phyloP scores from a whole-genome alignment of 1,140 invertebrate species.

The Mamestra configurata region DNA sequence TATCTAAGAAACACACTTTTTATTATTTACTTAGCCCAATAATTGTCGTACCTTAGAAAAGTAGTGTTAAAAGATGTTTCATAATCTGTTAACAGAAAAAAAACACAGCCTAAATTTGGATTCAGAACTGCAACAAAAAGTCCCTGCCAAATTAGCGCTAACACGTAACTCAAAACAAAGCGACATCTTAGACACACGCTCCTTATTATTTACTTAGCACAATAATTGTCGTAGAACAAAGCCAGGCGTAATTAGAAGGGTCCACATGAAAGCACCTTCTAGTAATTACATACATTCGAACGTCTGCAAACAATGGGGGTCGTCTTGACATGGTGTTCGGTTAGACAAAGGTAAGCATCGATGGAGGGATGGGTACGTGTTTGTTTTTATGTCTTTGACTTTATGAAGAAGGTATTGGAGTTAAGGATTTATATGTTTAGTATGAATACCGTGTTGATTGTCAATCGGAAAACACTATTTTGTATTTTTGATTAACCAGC shows the following conservation, averaged over 20 bases:
- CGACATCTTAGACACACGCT: constrained; percentile 65
- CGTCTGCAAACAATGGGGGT: constrained; percentile 41
- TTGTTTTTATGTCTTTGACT: background rate
- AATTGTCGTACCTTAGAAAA: too few species aligned
- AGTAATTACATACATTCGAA: constrained; percentile 72
- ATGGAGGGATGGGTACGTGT: background rate
- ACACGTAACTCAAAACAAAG: constrained; percentile 48
- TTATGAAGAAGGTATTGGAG: background rate
- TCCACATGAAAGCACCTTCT: constrained; percentile 66
- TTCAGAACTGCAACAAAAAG: constrained; percentile 23
- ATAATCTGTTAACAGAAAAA: too few species aligned
- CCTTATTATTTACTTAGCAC: constrained; percentile 73
- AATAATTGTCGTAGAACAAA: constrained; percentile 82
- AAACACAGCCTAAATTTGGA: too few species aligned
- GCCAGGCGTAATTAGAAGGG: constrained; percentile 75
- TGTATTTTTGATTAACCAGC: too few species aligned
- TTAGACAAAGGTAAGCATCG: constrained; percentile 22
- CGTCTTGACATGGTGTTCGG: constrained; percentile 28
- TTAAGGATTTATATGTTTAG: too few species aligned
- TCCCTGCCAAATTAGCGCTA: constrained; percentile 4
- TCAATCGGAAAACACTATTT: too few species aligned
- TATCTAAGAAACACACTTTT: too few species aligned
- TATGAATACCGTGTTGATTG: too few species aligned
- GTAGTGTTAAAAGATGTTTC: too few species aligned
- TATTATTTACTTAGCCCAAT: too few species aligned